Evolutionary conservation across 2,113 vertebrate species (phyloP).

Genomic region (Eira barbara): DNA sequence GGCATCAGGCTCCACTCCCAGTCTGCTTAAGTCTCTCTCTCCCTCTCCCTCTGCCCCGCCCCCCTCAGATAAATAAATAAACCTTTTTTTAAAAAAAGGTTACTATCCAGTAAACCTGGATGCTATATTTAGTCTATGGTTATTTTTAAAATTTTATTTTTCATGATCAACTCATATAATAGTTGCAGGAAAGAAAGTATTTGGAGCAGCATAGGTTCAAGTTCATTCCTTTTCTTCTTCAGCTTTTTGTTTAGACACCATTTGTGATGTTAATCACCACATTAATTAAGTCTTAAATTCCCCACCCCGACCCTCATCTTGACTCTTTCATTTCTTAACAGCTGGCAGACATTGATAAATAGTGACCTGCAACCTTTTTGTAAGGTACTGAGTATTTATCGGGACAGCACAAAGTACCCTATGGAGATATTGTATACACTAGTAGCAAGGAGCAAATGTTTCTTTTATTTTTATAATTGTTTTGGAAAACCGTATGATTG

Average conservation of each 20-base stretch:
- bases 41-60: no score
- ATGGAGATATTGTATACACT: slow-evolving; percentile 47
- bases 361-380: slow-evolving; percentile 51
- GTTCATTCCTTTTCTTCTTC: neutral
- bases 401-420: slow-evolving; percentile 30
- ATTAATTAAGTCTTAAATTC: neutral
- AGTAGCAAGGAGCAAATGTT: slow-evolving; percentile 61
- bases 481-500: slow-evolving; percentile 60
- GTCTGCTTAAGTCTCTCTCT: neutral
- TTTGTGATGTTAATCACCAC: slow-evolving; percentile 25
- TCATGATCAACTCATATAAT: neutral
- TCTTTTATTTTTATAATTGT: slow-evolving; percentile 68
- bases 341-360: slow-evolving; percentile 35
- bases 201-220: neutral
- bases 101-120: neutral
- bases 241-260: neutral
- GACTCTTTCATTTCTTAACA: slow-evolving; percentile 38
- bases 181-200: neutral
- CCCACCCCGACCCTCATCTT: neutral
- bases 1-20: neutral
- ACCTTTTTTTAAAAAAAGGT: neutral
- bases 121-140: neutral
- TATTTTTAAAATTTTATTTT: neutral
- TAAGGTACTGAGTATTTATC: slow-evolving; percentile 31
- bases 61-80: neutral